phyloP scores from a whole-genome alignment of 2,113 vertebrate genomes.

The Argyrosomus japonicus region DNA sequence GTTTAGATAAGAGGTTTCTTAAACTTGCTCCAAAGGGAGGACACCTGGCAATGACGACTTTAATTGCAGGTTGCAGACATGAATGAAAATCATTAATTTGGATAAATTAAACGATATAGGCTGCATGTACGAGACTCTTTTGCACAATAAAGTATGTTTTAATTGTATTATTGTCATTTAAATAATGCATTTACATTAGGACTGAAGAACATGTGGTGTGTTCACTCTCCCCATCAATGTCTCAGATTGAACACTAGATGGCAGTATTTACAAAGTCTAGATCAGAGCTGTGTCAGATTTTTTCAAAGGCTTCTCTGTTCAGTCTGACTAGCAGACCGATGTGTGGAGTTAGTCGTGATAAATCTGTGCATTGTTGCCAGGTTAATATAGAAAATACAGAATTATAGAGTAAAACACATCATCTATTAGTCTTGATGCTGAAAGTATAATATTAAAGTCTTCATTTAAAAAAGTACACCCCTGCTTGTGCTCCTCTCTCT shows the following conservation, averaged over 20 bases:
- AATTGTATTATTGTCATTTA: not conserved
- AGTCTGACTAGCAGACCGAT: not conserved
- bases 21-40: not conserved
- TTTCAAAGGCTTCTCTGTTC: not conserved
- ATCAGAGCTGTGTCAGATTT: not conserved
- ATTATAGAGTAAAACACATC: too few species aligned
- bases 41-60: not conserved
- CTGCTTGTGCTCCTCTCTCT: not conserved
- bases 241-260: slow-evolving; percentile 70
- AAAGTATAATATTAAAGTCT: not conserved
- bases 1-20: not conserved
- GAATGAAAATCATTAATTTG: not conserved
- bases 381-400: not conserved
- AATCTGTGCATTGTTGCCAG: not conserved
- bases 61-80: not conserved
- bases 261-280: slow-evolving; percentile 69
- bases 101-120: not conserved
- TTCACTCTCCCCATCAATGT: not conserved
- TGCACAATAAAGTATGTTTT: too few species aligned
- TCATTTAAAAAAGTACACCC: not conserved
- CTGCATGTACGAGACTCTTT: not conserved
- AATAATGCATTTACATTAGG: not conserved
- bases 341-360: not conserved
- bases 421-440: not conserved
- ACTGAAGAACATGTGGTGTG: too few species aligned